These are phyloP conservation scores for Timandra comae DNA, from an alignment of 2,888 invertebrate genomes.

Conservation along the genomic window DNA sequence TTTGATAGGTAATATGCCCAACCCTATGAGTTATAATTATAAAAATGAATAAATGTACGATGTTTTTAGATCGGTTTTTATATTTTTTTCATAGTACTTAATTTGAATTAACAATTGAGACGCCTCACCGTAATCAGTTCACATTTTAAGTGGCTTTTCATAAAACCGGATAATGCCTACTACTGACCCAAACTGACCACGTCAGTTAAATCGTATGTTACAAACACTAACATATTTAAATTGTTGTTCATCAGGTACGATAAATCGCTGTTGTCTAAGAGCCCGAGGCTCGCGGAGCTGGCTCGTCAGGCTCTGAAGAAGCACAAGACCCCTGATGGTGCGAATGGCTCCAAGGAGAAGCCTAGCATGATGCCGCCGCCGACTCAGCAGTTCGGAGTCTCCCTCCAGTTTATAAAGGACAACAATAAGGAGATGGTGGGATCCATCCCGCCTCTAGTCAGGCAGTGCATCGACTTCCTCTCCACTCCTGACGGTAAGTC, in stretches of 20 bases:
- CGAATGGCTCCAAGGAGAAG: constrained; percentile 18
- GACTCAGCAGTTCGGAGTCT: constrained; percentile 97
- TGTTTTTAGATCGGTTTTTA: too few relatives aligned
- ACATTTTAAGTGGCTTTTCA: too few relatives aligned
- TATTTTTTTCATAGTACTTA: too few relatives aligned
- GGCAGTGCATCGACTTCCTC: constrained; percentile 93
- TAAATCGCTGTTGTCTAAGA: constrained; percentile 80
- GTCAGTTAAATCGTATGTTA: too few relatives aligned
- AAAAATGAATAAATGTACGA: too few relatives aligned
- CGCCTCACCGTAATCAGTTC: too few relatives aligned
- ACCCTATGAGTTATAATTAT: too few relatives aligned
- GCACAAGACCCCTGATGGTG: constrained; percentile 16
- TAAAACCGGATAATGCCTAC: too few relatives aligned
- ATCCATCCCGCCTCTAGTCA: constrained; percentile 94
- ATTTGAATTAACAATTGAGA: too few relatives aligned
- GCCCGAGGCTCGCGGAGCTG: constrained; percentile 56
- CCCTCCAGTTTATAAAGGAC: constrained; percentile 92
- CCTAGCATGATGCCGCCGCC: constrained; percentile 53
- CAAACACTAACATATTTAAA: constrained; percentile 1
- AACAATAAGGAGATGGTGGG: constrained; percentile 85
- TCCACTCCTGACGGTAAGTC: constrained; percentile 89
- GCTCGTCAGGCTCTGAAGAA: constrained; percentile 25
- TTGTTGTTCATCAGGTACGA: constrained; percentile 85
- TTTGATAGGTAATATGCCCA: too few relatives aligned
- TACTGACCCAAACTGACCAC: too few relatives aligned